Base-by-base conservation (phyloP, 2,888 invertebrate genomes). In the Scaptomyza flava region DNA sequence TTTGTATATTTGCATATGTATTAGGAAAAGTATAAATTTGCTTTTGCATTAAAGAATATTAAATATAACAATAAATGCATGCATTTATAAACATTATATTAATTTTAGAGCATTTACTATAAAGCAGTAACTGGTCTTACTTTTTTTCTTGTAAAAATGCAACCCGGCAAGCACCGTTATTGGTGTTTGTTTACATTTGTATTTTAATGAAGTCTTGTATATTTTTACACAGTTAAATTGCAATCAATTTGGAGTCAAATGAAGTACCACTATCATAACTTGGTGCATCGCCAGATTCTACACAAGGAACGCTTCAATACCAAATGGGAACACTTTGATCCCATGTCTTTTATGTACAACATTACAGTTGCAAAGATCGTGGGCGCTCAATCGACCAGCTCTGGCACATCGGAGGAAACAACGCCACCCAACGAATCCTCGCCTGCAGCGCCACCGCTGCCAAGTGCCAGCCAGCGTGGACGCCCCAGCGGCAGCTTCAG, bases 221-320 rank as follows among this genome's bases (percentile, higher is more conserved):
- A 17, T 17, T 17, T 17, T 17, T 17, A 17, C 17, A 17, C 53
- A 90, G 90, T 90, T 0, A 90, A 90, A 67, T 68, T 90, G 12
- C 90, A 90, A 56, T 90, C 90, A 23, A 90, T 90, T 46, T 90
- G 90, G 90, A 91, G 91, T 31, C 90, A 90, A 72, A 90, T 90
- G 90, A 90, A 90, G 73, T 90, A 90, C 54, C 90, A 90, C 47
- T 90, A 90, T 27, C 90, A 90, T 61, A 90, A 90, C 63, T 65
- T 90, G 60, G 90, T 90, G 31, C 90, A 90, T 58, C 89, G 90
- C 3, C 90, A 90, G 77, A 90, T 90, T 27, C 75, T 90, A 27
- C 90, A 90, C 71, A 90, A 90, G 73, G 90, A 90, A 62, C 90
- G 90, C 57, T 90, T 90, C 72, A 90, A 90, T 38, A 90, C 90